Evolutionary conservation across 2,797 vertebrate genomes (phyloP).

Genomic region (Otus scops): DNA sequence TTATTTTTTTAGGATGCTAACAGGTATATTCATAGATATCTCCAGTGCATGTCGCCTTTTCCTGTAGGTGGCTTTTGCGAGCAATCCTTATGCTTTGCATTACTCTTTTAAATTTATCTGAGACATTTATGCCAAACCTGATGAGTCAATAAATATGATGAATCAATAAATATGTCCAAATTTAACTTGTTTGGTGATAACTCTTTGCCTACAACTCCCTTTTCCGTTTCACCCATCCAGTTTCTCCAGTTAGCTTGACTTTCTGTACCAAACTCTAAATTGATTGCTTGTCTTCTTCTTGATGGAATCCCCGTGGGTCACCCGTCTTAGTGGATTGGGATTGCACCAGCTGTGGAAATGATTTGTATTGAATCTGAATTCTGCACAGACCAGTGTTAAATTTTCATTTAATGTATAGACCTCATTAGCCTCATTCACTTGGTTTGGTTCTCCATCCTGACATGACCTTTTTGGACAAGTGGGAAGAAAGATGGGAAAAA

Average conservation of each 20-base stretch:
- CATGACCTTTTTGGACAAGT: background rate
- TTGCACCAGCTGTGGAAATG: background rate
- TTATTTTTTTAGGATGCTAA: background rate
- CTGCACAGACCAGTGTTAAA: background rate
- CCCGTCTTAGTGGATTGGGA: background rate
- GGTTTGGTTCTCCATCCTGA: background rate
- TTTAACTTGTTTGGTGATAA: background rate
- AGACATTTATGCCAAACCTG: background rate
- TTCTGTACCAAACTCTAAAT: background rate
- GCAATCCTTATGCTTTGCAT: background rate
- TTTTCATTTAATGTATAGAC: background rate
- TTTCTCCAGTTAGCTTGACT: background rate
- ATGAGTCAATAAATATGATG: background rate
- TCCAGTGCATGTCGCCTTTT: background rate
- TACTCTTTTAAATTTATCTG: background rate
- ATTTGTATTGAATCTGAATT: background rate
- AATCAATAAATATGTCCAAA: background rate
- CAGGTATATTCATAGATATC: background rate
- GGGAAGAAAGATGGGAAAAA: background rate
- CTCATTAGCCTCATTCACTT: background rate
- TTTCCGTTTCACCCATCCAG: background rate
- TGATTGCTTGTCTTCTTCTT: background rate
- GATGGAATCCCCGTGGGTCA: background rate
- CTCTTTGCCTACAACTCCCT: background rate
- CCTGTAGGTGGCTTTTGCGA: background rate